Conservation (phyloP, 2,888 invertebrate species). For the Drosophila nr. fundita region DNA sequence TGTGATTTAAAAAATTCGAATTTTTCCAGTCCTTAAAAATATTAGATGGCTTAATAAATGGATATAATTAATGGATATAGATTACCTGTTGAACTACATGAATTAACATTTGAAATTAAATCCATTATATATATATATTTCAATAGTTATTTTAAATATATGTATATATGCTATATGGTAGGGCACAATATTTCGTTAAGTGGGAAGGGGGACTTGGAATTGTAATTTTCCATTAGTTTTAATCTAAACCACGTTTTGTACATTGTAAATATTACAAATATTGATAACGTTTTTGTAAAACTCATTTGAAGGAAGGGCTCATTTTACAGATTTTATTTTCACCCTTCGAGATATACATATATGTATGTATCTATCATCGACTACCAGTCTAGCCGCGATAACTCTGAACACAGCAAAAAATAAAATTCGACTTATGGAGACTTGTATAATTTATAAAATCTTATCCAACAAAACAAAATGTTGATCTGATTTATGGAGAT, state of each 20-base stretch:
- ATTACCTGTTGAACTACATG: too few species aligned
- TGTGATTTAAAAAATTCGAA: neutral
- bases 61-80: neutral
- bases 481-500: neutral
- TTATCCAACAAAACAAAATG: neutral
- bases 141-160: neutral
- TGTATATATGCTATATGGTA: neutral
- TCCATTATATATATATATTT: neutral
- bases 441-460: neutral
- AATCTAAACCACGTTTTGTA: neutral
- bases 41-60: neutral
- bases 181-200: fast-evolving
- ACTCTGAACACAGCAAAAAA: neutral
- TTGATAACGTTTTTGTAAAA: neutral
- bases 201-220: fast-evolving
- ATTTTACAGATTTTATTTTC: neutral
- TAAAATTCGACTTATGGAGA: neutral
- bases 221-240: neutral
- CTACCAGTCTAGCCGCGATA: neutral
- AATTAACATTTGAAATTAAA: neutral
- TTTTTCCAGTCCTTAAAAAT: neutral
- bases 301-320: neutral
- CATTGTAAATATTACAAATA: neutral
- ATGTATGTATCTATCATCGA: neutral
- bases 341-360: neutral